Evolutionary conservation across 2,797 vertebrate genomes (phyloP).

Genomic region (Manis javanica): DNA sequence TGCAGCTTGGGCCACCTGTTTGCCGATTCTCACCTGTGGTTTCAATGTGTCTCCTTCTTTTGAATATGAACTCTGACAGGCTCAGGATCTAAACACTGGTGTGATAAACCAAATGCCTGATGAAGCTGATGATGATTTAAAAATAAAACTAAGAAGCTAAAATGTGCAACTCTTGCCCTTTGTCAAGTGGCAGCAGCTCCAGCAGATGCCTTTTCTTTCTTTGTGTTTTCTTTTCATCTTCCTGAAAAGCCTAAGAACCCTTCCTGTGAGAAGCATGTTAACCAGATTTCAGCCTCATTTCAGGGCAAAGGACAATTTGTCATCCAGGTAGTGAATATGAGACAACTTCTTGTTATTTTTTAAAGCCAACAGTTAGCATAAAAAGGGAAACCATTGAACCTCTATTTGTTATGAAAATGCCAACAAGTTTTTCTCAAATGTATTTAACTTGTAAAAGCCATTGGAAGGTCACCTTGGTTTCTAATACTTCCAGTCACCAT

Average conservation of each 20-base stretch:
- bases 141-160: not conserved
- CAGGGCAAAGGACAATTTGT: not conserved
- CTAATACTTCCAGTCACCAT: not conserved
- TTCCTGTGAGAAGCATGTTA: not conserved
- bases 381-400: not conserved
- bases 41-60: not conserved
- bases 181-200: not conserved
- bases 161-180: not conserved
- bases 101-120: not conserved
- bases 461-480: not conserved
- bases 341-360: constrained; percentile 1
- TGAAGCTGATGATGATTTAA: not conserved
- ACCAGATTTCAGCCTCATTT: constrained; percentile 9
- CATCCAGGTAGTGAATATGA: not conserved
- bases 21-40: not conserved
- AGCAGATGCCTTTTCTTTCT: not conserved
- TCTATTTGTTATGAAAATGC: constrained; percentile 25
- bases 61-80: not conserved
- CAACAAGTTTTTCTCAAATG: constrained; percentile 12
- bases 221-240: not conserved
- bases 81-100: not conserved
- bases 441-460: constrained; percentile 45
- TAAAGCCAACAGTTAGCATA: constrained; percentile 17
- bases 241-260: not conserved
- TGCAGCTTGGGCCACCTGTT: not conserved